A percentile compares a stretch with the other conserved stretches of the same genome.
Conservation (phyloP, 2,888 invertebrate genomes). For the Herminia tarsipennalis region DNA sequence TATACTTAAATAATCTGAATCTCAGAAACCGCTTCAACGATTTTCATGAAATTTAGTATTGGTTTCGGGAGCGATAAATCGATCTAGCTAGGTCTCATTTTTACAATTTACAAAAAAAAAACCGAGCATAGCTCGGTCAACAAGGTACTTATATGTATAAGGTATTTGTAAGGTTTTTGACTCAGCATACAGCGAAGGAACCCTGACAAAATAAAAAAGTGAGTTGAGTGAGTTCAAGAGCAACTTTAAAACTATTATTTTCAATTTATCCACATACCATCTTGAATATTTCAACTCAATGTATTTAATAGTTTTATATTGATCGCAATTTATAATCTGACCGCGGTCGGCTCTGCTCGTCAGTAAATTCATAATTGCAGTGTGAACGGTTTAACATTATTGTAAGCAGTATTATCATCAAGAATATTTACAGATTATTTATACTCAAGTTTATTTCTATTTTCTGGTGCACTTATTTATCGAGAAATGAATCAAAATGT, state of each 20-base stretch:
- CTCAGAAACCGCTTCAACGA: no score
- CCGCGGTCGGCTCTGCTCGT: conserved; percentile 3
- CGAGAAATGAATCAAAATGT: no score
- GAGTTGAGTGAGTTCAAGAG: conserved; percentile 1
- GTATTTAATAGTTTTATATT: conserved; percentile 33
- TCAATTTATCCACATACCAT: conserved; percentile 34
- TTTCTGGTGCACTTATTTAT: no score
- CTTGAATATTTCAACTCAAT: conserved; percentile 33
- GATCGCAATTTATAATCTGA: conserved; percentile 50
- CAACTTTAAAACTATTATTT: conserved; percentile 28
- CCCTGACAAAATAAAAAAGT: conserved; percentile 3
- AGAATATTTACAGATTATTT: not conserved
- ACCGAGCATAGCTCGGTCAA: no score
- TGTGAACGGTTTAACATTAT: not conserved
- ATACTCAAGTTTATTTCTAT: no score
- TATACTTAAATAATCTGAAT: no score
- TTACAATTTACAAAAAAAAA: no score
- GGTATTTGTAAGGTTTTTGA: no score
- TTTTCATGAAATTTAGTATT: no score
- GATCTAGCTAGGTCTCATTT: no score
- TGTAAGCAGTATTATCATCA: not conserved
- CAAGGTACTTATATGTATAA: no score
- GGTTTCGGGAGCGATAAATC: no score
- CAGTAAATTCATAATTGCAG: conserved; percentile 2
- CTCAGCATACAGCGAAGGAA: not conserved